Percentiles rank a stretch among this genome's conserved stretches.
These are phyloP conservation scores for Himantopus leucocephalus DNA, from an alignment of 2,113 vertebrate genomes.

Conservation along the genomic window DNA sequence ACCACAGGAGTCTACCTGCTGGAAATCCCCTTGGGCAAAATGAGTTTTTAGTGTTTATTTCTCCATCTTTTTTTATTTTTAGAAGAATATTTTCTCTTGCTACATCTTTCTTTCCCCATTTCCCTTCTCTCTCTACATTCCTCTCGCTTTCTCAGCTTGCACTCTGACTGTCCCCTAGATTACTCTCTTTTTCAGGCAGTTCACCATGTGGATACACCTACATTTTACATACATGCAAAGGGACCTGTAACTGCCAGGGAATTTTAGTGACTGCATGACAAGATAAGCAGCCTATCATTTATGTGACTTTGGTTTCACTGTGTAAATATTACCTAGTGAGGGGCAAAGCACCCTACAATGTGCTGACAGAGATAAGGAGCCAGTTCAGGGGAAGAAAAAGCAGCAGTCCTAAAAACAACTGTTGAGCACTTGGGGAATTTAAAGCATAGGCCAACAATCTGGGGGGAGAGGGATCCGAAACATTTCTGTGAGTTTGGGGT, in stretches of 20 bases:
- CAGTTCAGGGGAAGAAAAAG: not conserved
- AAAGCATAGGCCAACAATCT: not conserved
- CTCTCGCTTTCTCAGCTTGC: not conserved
- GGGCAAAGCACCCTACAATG: not conserved
- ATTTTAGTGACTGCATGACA: not conserved
- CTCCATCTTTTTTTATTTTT: not conserved
- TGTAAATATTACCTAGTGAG: not conserved
- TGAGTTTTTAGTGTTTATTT: not conserved
- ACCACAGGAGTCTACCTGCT: not conserved
- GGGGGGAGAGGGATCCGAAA: not conserved
- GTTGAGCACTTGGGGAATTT: not conserved
- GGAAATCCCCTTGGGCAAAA: not conserved
- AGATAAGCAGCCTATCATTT: not conserved
- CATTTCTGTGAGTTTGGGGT: not conserved
- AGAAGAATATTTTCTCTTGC: not conserved
- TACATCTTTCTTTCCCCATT: not conserved
- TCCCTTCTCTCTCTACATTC: not conserved
- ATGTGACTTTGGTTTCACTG: not conserved
- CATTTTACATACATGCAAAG: not conserved
- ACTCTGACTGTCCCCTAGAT: not conserved
- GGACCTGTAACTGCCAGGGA: not conserved
- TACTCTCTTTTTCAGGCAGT: not conserved
- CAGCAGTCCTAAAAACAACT: not conserved
- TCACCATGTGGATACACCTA: not conserved
- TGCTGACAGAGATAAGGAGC: not conserved